phyloP scores from a whole-genome alignment of 1,140 invertebrate species.

The Hyphantria cunea region DNA sequence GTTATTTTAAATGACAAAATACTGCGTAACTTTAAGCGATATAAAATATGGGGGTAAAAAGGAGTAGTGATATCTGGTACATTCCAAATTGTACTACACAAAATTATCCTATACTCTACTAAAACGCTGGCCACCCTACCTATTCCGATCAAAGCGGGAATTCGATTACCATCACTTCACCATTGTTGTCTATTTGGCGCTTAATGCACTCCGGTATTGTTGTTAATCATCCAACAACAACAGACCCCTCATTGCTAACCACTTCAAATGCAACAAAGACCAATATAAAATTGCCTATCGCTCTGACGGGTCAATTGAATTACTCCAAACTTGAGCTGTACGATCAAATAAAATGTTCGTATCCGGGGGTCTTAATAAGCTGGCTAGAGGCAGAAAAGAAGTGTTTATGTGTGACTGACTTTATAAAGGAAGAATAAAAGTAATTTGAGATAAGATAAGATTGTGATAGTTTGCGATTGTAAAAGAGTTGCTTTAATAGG shows the following conservation, averaged over 20 bases:
- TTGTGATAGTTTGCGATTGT: slow-evolving; percentile 21
- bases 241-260: slow-evolving; percentile 25
- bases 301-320: slow-evolving; percentile 32
- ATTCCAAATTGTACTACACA: no score
- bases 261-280: slow-evolving; percentile 20
- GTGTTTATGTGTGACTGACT: slow-evolving; percentile 46
- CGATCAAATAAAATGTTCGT: slow-evolving; percentile 14
- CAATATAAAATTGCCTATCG: slow-evolving; percentile 26
- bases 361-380: slow-evolving; percentile 17
- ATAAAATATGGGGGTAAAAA: no score
- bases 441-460: slow-evolving; percentile 44
- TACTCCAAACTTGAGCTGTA: slow-evolving; percentile 27
- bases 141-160: slow-evolving; percentile 47
- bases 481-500: slow-evolving; percentile 30
- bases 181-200: slow-evolving; percentile 53
- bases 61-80: no score
- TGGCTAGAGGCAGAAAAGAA: slow-evolving; percentile 31
- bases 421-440: slow-evolving; percentile 38
- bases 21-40: no score
- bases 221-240: slow-evolving; percentile 18
- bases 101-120: no score
- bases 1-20: no score
- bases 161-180: slow-evolving; percentile 53
- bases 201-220: slow-evolving; percentile 47
- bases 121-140: slow-evolving; percentile 38